Evolutionary conservation across 2,113 vertebrate genomes (phyloP), one percentile per base, ranked within the genome.

Genomic region (Sylvietta virens): DNA sequence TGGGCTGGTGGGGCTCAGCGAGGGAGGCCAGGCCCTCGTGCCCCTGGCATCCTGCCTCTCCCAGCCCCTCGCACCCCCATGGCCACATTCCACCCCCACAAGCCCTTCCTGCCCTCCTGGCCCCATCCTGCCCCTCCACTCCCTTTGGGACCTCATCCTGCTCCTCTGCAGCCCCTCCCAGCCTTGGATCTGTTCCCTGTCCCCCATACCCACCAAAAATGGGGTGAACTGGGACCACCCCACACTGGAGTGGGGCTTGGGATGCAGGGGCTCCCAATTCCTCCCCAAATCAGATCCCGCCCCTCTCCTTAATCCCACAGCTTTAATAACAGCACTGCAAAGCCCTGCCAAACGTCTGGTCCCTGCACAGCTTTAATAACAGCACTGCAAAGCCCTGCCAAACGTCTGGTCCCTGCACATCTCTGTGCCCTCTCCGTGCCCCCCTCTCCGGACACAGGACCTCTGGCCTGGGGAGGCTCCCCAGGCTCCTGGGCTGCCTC

Each of bases 31-130:
- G 72, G 60, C 20, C 62, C 42, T 31, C 10, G 60, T 42, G 42
- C 37, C 0, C 0, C 73, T 62, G 24, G 0, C 48, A 56, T 82
- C 77, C 81, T 64, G 65, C 37, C 26, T 45, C 51, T 21, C 45
- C 13, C 40, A 31, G 11, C 28, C 67, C 80, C 39, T n/a, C 4
- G 0, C 30, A 9, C 15, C 54, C 58, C 5, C 0, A 3, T 15
- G 39, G 45, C 11, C 10, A 15, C 42, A 20, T 56, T 35, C 37
- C 58, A 50, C 31, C 26, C 6, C 33, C 6, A 1, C 30, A 5
- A 40, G 22, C n/a, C 45, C 30, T 18, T 62, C 28, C 13, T 64
- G 73, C 37, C 72, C 35, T 60, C 44, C 61, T 23, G 28, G 13
- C 35, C 6, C 6, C 44, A 13, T 18, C 56, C 61, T 6, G 1